Evolutionary conservation across 2,888 invertebrate species (phyloP), one percentile per base, ranked within the genome.

Genomic region (Frankliniella intonsa): DNA sequence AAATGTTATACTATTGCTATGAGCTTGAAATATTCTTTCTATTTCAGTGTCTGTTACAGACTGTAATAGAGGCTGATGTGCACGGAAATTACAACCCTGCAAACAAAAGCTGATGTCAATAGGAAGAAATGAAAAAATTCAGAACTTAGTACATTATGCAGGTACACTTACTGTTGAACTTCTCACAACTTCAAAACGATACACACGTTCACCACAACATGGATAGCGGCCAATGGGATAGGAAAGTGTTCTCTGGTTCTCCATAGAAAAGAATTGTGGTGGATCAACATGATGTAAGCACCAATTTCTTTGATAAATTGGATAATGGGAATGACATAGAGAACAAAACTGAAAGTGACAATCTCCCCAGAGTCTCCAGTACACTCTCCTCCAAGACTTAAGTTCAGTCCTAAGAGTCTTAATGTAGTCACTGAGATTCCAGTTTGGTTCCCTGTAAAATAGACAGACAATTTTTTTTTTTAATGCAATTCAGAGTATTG

Each of bases 301-400:
- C 84, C 85, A 85, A 80, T 83, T 84, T 81, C 90, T 90, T 88
- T 92, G 92, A 86, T 93, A 92, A 0, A 92, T 91, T 0, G 95
- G 94, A 86, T 95, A 95, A 87, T 92, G 92, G 62, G 90, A 91
- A 86, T 94, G 94, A 86, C 97, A 97, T 3, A 92, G 90, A 81
- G 92, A 91, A 86, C 98, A 98, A 83, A 92, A 92, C 49, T 97
- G 89, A 88, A 93, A 95, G 88, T 98, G 97, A 84, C 96, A 93
- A 86, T 94, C 94, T 0, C 96, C 96, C 97, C 97, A 97, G 80
- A 97, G 89, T 80, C 94, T 91, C 98, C 98, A 98, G 88, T 97
- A 98, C 3, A 97, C 96, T 86, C 93, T 93, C 0, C 96, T 90
- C 98, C 98, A 98, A 0, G 94, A 93, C 84, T 95, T 94, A 83